These are phyloP conservation scores for Percina caprodes DNA, from an alignment of 2,113 vertebrate genomes.

Conservation along the genomic window DNA sequence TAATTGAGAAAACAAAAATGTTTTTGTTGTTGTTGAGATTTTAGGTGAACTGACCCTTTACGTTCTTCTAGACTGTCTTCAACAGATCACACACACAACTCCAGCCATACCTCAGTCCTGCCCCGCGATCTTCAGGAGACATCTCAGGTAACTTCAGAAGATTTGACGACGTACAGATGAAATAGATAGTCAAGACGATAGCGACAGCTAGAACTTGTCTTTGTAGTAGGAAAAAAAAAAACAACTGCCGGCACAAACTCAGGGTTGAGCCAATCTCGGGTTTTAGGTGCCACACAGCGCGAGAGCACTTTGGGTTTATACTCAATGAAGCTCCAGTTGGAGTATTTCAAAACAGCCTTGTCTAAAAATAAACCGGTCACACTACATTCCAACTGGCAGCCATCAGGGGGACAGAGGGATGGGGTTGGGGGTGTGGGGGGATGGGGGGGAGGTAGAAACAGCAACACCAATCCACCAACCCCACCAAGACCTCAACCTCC, in stretches of 20 bases:
- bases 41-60: neutral
- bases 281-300: conserved; percentile 79
- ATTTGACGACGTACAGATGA: neutral
- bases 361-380: conserved; percentile 94
- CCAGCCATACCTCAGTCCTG: conserved; percentile 76
- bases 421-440: neutral
- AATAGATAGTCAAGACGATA: neutral
- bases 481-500: neutral
- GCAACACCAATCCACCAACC: conserved; percentile 23
- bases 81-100: conserved; percentile 1
- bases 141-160: conserved; percentile 61
- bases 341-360: conserved; percentile 85
- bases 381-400: conserved; percentile 84
- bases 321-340: conserved; percentile 85
- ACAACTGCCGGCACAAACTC: neutral
- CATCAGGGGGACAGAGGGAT: conserved; percentile 66
- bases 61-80: neutral
- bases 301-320: conserved; percentile 83
- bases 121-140: conserved; percentile 76
- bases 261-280: conserved; percentile 13
- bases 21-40: neutral
- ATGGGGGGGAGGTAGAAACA: neutral
- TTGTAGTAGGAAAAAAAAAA: neutral
- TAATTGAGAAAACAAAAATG: neutral
- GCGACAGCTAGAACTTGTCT: neutral